A percentile compares a stretch with the other conserved stretches of the same genome.
These are phyloP conservation scores for Eulemur rubriventer DNA, from an alignment of 2,797 vertebrate genomes.

Conservation along the genomic window DNA sequence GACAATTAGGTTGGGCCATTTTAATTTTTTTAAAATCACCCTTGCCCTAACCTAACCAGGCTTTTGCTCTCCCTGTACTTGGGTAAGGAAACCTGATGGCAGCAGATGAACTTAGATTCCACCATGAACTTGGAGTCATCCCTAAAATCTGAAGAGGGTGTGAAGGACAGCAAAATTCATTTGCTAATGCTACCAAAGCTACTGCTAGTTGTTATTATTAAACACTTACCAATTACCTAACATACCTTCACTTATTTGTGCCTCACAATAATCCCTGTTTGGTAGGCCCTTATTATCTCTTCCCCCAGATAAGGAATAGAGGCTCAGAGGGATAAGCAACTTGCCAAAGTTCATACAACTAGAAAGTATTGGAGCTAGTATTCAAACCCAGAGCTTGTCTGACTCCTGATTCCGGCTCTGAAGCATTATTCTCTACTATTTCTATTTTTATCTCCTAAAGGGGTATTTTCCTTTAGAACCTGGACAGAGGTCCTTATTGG, in stretches of 20 bases:
- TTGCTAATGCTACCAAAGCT: background rate
- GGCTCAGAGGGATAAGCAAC: conserved; percentile 19
- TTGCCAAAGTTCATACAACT: conserved; percentile 23
- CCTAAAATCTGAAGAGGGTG: background rate
- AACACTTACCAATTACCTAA: background rate
- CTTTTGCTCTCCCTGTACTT: background rate
- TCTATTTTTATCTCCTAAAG: background rate
- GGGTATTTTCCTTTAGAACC: conserved; percentile 2
- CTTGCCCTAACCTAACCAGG: background rate
- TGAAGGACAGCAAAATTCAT: conserved; percentile 28
- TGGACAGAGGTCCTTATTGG: background rate
- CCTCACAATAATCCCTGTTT: conserved; percentile 1
- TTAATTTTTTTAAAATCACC: conserved; percentile 15
- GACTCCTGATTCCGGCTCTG: background rate
- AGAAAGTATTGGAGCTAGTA: conserved; percentile 15
- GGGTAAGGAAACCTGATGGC: background rate
- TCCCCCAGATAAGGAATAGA: conserved; percentile 35
- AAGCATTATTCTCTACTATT: conserved; percentile 27
- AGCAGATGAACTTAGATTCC: conserved; percentile 28
- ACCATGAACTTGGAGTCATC: background rate
- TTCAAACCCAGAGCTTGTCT: conserved; percentile 45
- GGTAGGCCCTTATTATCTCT: background rate
- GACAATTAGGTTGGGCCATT: background rate
- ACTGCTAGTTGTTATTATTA: conserved; percentile 10
- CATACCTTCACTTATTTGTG: conserved; percentile 16